Percentiles rank a stretch among this genome's conserved stretches.
Conservation (phyloP, 2,888 invertebrate genomes). For the Cryptus armator region DNA sequence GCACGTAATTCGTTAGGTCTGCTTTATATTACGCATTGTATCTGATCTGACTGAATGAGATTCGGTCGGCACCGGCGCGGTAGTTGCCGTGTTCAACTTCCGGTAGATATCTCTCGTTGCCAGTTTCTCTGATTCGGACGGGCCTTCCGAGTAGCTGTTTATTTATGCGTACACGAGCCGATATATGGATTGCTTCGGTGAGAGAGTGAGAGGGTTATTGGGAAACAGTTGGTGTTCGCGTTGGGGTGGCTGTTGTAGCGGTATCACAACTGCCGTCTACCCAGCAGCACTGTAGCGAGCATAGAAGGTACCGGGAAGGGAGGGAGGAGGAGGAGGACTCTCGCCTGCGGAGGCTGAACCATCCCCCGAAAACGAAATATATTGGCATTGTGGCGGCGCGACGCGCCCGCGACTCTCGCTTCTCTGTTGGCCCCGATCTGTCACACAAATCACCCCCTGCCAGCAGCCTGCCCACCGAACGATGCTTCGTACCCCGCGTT, state of each 20-base stretch:
- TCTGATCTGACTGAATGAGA: constrained; percentile 54
- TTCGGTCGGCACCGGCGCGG: constrained; percentile 2
- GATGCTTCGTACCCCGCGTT: constrained; percentile 53
- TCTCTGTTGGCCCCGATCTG: constrained; percentile 81
- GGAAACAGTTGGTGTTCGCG: constrained; percentile 79
- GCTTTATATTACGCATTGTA: constrained; percentile 55
- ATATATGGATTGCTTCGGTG: constrained; percentile 66
- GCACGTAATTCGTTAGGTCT: constrained; percentile 57
- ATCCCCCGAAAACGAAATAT: constrained; percentile 76
- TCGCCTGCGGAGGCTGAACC: constrained; percentile 31
- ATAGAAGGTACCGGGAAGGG: neutral
- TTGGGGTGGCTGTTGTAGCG: constrained; percentile 64
- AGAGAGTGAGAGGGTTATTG: constrained; percentile 73
- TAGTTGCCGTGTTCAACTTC: constrained; percentile 47
- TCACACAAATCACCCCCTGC: constrained; percentile 81
- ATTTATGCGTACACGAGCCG: constrained; percentile 67
- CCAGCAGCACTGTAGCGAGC: constrained; percentile 19
- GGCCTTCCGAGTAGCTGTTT: constrained; percentile 59
- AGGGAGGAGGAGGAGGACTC: neutral
- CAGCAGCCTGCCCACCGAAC: constrained; percentile 69
- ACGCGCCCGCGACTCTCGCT: constrained; percentile 54
- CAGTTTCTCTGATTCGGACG: constrained; percentile 62
- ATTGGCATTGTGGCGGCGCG: constrained; percentile 75
- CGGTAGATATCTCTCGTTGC: constrained; percentile 52
- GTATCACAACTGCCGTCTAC: constrained; percentile 40